Conservation (phyloP, 1,140 invertebrate genomes). For the Microplitis mediator region DNA sequence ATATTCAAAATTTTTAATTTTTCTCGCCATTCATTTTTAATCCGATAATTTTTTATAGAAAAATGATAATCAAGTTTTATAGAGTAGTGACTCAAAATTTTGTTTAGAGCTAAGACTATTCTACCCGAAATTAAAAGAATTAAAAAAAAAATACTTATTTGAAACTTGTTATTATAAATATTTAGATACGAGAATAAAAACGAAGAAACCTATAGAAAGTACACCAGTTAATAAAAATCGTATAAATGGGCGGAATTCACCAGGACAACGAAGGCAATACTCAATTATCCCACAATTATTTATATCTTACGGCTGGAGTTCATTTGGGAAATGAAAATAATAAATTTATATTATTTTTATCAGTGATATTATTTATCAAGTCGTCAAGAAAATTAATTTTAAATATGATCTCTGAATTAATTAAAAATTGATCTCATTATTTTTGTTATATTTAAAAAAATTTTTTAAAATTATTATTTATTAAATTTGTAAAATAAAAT, state of each 20-base stretch:
- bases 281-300: conserved; percentile 62
- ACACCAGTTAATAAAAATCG: conserved; percentile 34
- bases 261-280: conserved; percentile 48
- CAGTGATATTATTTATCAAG: neutral
- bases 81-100: too few species aligned
- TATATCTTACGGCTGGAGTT: conserved; percentile 63
- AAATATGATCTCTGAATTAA: conserved; percentile 1
- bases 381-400: neutral
- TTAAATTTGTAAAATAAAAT: neutral
- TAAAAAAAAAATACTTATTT: too few species aligned
- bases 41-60: too few species aligned
- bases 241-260: conserved; percentile 35
- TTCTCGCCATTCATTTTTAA: too few species aligned
- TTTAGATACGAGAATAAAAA: neutral
- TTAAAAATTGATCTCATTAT: neutral
- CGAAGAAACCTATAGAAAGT: conserved; percentile 23
- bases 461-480: neutral
- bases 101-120: too few species aligned
- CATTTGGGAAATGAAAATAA: conserved; percentile 51
- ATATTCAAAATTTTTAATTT: too few species aligned
- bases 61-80: too few species aligned
- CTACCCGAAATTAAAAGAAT: too few species aligned
- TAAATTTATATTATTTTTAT: neutral
- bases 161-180: neutral
- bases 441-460: neutral